A percentile compares a stretch with the other conserved stretches of the same genome.
phyloP scores from a whole-genome alignment of 2,888 invertebrate species.

The Caenorhabditis uteleia region DNA sequence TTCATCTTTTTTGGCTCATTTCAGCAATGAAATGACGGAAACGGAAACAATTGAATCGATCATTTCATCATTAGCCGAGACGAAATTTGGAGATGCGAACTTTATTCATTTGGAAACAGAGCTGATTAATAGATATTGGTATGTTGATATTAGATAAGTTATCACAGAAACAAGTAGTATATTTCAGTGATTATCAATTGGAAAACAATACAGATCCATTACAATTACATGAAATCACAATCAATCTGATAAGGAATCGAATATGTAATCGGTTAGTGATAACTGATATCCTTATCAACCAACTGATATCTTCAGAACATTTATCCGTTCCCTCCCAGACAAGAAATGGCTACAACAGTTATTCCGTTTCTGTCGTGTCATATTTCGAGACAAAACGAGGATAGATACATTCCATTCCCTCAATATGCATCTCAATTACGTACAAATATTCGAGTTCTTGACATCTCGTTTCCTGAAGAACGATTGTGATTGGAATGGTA shows the following conservation, averaged over 20 bases:
- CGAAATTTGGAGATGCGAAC: too few relatives aligned
- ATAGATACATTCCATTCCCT: slow-evolving; percentile 26
- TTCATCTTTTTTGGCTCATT: too few relatives aligned
- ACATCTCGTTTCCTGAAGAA: slow-evolving; percentile 22
- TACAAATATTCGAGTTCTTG: slow-evolving; percentile 26
- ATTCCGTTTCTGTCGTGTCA: slow-evolving; percentile 21
- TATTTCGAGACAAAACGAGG: slow-evolving; percentile 24
- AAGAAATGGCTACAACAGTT: slow-evolving; percentile 30
- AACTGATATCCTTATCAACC: not conserved
- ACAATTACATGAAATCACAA: slow-evolving; percentile 7
- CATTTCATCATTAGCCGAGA: too few relatives aligned
- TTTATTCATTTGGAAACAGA: too few relatives aligned
- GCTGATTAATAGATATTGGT: too few relatives aligned
- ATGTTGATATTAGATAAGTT: too few relatives aligned
- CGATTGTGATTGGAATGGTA: slow-evolving; percentile 25
- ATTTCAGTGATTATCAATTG: too few relatives aligned
- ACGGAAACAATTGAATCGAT: too few relatives aligned
- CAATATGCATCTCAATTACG: slow-evolving; percentile 16
- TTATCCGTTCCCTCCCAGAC: slow-evolving; percentile 20
- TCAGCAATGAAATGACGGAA: too few relatives aligned
- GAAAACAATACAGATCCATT: too few relatives aligned
- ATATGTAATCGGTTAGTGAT: slow-evolving; percentile 21
- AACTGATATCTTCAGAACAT: slow-evolving; percentile 11
- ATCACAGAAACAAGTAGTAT: too few relatives aligned
- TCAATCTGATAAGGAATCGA: slow-evolving; percentile 24